Evolutionary conservation across 2,797 vertebrate genomes (phyloP), one percentile per base, ranked within the genome.

Genomic region (Epinephelus awoara): DNA sequence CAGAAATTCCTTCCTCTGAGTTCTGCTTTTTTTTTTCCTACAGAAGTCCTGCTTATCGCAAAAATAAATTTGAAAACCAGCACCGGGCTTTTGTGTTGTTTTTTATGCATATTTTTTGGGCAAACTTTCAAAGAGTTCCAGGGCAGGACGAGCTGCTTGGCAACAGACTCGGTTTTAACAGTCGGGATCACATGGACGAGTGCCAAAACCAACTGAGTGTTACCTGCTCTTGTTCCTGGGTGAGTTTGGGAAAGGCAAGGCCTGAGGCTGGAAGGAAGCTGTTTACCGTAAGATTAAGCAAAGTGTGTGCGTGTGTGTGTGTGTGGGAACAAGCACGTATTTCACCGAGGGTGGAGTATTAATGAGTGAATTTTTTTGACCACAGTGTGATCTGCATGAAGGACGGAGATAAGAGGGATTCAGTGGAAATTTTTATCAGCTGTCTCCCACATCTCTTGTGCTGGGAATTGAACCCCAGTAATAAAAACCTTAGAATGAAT

Each of bases 121-220:
- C 72, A 85, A 69, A 67, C 67, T 75, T 81, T 91, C 81, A 86
- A 81, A 84, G 77, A 64, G 88, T 86, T 89, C 23, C 62, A 75
- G 83, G 89, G 83, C 73, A 88, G 76, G 72, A 83, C 75, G 6
- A 82, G 82, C 81, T 25, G 77, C 58, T 89, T 87, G 92, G 92
- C 89, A 91, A 56, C 79, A 69, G 57, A 55, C 77, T 55, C 3
- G 1, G 56, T 79, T 89, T 73, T 71, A 88, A 84, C 86, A 89
- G 88, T 80, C 80, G 62, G 76, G 88, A 87, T 91, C 84, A 77
- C 40, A 71, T 94, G 93, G 92, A 90, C 7, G 15, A 44, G 61
- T 38, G 93, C 94, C 93, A 95, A 87, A 87, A 84, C 78, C 79
- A 92, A 86, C 79, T 40, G 67, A 84, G 74, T 77, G 90, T 90